Evolutionary conservation across 1,140 invertebrate genomes (phyloP).

Genomic region (Magallana ariakensis): DNA sequence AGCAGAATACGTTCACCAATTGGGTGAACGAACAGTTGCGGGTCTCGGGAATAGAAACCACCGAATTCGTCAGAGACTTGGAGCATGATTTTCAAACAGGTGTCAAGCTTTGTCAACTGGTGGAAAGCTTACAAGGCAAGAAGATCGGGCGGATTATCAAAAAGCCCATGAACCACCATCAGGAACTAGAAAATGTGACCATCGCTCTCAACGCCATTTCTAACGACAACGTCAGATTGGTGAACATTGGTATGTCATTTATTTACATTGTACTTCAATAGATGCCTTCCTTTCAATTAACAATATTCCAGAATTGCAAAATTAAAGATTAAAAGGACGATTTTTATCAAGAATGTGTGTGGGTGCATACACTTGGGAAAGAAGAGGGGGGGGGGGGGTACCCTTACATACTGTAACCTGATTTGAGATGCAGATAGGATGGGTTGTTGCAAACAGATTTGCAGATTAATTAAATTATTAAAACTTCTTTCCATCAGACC

Average conservation of each 20-base stretch:
- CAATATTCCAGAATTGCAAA: too few relatives aligned
- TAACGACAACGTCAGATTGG: constrained; percentile 96
- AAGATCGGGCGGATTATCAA: constrained; percentile 86
- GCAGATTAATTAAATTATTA: too few relatives aligned
- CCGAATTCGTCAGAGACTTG: constrained; percentile 83
- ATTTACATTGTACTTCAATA: constrained; percentile 85
- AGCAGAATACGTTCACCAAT: constrained; percentile 97
- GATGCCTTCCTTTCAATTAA: neutral
- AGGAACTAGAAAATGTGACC: constrained; percentile 96
- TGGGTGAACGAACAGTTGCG: constrained; percentile 97
- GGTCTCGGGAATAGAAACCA: constrained; percentile 69
- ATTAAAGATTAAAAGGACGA: too few relatives aligned
- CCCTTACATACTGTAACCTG: too few relatives aligned
- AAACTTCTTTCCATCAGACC: too few relatives aligned
- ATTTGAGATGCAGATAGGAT: too few relatives aligned
- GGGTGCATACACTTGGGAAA: too few relatives aligned
- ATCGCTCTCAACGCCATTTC: constrained; percentile 95
- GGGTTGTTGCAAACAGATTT: too few relatives aligned
- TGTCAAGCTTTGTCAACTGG: constrained; percentile 91
- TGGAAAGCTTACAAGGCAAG: constrained; percentile 92
- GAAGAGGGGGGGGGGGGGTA: too few relatives aligned
- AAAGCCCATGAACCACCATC: constrained; percentile 95
- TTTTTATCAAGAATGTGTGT: too few relatives aligned
- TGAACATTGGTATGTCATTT: constrained; percentile 94
- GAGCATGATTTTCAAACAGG: constrained; percentile 93